Evolutionary conservation across 2,113 vertebrate species (phyloP).

Genomic region (Leucopsar rothschildi): DNA sequence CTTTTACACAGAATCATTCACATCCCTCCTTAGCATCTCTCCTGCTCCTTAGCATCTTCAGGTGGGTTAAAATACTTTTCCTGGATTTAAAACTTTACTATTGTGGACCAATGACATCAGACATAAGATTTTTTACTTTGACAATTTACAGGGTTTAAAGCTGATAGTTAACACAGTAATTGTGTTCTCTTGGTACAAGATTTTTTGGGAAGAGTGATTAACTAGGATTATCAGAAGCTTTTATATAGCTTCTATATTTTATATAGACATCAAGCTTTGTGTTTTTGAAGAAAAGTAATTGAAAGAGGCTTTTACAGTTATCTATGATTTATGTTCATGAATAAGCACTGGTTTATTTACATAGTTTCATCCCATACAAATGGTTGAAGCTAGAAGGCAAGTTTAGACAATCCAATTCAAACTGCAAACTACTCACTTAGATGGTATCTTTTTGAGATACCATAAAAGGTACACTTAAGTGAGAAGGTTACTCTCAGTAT

Average conservation of each 20-base stretch:
- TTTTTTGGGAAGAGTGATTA: neutral
- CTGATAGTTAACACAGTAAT: neutral
- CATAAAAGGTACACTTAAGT: neutral
- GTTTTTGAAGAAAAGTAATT: neutral
- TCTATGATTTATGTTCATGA: neutral
- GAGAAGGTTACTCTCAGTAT: neutral
- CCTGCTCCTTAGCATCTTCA: neutral
- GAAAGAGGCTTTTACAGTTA: neutral
- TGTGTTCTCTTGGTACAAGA: neutral
- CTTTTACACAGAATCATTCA: neutral
- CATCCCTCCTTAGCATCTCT: neutral
- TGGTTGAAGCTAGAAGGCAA: neutral
- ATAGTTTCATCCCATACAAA: neutral
- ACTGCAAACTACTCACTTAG: neutral
- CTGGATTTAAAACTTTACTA: neutral
- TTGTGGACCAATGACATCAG: neutral
- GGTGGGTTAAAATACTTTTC: neutral
- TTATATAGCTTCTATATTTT: neutral
- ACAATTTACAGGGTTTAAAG: neutral
- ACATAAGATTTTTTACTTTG: neutral
- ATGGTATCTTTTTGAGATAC: neutral
- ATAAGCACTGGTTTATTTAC: conserved; percentile 2
- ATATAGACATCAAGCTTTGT: neutral
- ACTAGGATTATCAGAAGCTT: conserved; percentile 13
- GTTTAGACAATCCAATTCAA: conserved; percentile 10